Base-by-base conservation (phyloP, 1,140 invertebrate genomes). In the Neelides sp. region DNA sequence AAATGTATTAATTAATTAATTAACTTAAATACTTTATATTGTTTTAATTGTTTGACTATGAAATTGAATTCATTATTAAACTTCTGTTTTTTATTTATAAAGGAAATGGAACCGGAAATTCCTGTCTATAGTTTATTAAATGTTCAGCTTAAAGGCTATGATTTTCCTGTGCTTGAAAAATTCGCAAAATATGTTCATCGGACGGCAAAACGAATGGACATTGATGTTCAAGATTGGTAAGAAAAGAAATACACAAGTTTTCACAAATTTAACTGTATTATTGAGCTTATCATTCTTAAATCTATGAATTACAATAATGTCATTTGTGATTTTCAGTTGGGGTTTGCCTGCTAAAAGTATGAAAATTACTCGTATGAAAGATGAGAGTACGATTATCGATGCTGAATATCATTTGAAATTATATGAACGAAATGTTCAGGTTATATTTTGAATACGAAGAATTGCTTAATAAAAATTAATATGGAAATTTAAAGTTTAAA, bases 61-160 rank as follows among this genome's bases (percentile, higher is more conserved):
- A n/a, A n/a, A n/a, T n/a, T n/a, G n/a, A n/a, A n/a, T n/a, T 45
- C 15, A 23, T 35, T 27, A 12, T 40, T 30, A 15, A 27, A 41
- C 40, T 56, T 28, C 54, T 54, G n/a, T n/a, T n/a, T n/a, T n/a
- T n/a, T n/a, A n/a, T n/a, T n/a, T n/a, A n/a, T n/a, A 48, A 34
- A 67, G 64, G 50, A 47, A 52, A 32, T 60, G 5, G 61, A 57
- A 26, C 63, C 64, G 15, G 58, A 64, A 56, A 55, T 68, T 37
- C 83, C 85, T 20, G 64, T 79, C n/a, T 81, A 83, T 69, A 75
- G 80, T 32, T 67, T 68, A 19, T 61, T 92, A 15, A 85, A 86
- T 67, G 70, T 93, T 28, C 78, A 83, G 70, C 68, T 92, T 22
- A 83, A 75, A 62, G 79, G 85, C 3, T 88, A 89, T 63, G 80